Conservation (phyloP, 2,797 vertebrate genomes). For the Rhynchotus rufescens region DNA sequence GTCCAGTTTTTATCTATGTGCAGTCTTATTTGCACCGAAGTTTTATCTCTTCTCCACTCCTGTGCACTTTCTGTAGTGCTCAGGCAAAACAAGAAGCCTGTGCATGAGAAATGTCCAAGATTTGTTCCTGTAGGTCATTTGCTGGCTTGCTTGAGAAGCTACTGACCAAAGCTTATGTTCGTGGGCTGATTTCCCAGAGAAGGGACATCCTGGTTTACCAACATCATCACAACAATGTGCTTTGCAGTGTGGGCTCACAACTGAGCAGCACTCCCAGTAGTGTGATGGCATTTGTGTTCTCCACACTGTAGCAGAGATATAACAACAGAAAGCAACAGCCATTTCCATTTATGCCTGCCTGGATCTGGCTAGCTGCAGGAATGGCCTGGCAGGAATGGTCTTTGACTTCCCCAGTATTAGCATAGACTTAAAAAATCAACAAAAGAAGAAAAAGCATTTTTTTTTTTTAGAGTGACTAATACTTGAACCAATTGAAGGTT, state of each 20-base stretch:
- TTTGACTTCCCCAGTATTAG: background rate
- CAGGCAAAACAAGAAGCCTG: no score
- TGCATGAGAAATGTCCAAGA: no score
- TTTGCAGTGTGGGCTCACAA: background rate
- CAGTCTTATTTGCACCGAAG: background rate
- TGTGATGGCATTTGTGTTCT: background rate
- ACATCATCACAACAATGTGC: background rate
- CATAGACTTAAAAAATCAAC: background rate
- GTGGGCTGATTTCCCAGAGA: background rate
- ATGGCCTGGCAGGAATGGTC: fast-evolving
- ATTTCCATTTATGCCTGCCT: background rate
- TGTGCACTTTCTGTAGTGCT: no score
- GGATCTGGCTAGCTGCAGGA: background rate
- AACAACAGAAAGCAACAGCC: background rate
- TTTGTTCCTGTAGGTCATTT: no score
- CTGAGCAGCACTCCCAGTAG: background rate
- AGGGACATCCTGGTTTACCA: background rate
- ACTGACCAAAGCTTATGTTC: background rate
- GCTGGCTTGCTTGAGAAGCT: no score
- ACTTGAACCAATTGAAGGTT: background rate
- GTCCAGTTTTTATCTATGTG: background rate
- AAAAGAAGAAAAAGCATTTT: background rate
- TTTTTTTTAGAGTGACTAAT: background rate
- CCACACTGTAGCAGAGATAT: background rate
- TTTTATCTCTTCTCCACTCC: no score